Evolutionary conservation across 2,888 invertebrate species (phyloP), one percentile per base, ranked within the genome.

Genomic region (Drosophila nigritarsus): DNA sequence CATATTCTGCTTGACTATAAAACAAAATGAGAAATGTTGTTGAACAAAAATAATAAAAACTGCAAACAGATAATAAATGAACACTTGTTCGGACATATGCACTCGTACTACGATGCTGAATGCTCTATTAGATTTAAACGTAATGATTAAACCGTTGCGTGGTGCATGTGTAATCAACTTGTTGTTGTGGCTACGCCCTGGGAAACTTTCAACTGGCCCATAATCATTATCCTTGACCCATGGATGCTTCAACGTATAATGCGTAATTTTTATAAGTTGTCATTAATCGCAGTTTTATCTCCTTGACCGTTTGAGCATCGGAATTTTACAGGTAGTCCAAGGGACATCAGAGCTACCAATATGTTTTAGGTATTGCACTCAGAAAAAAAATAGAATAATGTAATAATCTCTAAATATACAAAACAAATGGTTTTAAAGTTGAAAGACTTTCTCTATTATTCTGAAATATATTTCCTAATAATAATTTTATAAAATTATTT

Each of bases 1-100:
- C 50, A 61, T 62, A 45, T 64, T 68, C 56, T 66, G 63, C 68
- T 51, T 55, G 65, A 73, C 86, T 70, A 87, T 90, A 87, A 90
- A 86, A 86, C 85, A 90, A 86, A 88, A 85, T 88, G 88, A 86
- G 78, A 85, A 85, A 85, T 87, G 90, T 89, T 89, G 86, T 87
- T 89, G 87, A 73, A 76, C 67, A 80, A 70, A 70, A 62, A 42
- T n/a, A 51, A 50, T 66, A 32, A 68, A 20, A 45, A 56, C 49
- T 36, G 49, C 30, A 40, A 13, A 29, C 8, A 62, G 48, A 58
- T 24, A 30, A 62, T 34, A 54, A 64, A 62, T 54, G 64, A 82
- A 64, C 71, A 72, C 68, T 75, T 78, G 75, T 68, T 36, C 20
- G 20, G 53, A 32, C 20, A 55, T 50, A 38, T 48, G 20, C 30